Percentiles rank a stretch among this genome's conserved stretches.
Evolutionary conservation across 2,888 invertebrate genomes (phyloP).

Genomic region (Drosophila infuscata): DNA sequence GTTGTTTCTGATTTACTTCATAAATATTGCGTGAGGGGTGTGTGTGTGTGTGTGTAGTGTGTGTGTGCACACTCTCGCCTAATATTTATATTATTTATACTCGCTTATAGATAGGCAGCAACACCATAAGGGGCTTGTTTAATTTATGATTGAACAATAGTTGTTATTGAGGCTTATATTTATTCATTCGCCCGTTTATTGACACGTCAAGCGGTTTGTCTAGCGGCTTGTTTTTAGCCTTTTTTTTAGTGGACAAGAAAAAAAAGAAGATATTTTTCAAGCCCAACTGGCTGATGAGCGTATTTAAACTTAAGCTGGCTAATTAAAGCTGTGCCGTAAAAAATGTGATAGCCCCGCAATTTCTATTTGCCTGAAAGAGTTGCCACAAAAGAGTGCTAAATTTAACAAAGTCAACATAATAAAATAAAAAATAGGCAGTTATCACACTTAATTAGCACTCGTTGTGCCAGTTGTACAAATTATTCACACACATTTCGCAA

Average conservation of each 20-base stretch:
- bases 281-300: conserved; percentile 19
- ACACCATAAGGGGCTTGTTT: conserved; percentile 64
- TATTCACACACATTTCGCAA: conserved; percentile 19
- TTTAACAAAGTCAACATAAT: conserved; percentile 34
- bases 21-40: conserved; percentile 50
- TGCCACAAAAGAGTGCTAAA: conserved; percentile 22
- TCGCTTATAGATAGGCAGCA: conserved; percentile 40
- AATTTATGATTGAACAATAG: conserved; percentile 69
- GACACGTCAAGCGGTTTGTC: conserved; percentile 2
- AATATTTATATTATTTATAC: conserved; percentile 30
- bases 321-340: conserved; percentile 13
- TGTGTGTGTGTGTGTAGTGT: neutral
- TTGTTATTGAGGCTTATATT: conserved; percentile 52
- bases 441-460: conserved; percentile 70
- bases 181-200: conserved; percentile 34
- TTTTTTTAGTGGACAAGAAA: neutral
- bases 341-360: conserved; percentile 19
- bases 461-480: conserved; percentile 21
- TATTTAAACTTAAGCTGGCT: conserved; percentile 13
- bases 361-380: neutral
- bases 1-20: conserved; percentile 72
- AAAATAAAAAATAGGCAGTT: conserved; percentile 46
- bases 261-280: conserved; percentile 13
- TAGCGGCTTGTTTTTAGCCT: neutral
- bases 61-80: neutral